Percentiles rank a stretch among this genome's conserved stretches.
phyloP scores from a whole-genome alignment of 2,888 invertebrate species.

The Drosophila sordidula region DNA sequence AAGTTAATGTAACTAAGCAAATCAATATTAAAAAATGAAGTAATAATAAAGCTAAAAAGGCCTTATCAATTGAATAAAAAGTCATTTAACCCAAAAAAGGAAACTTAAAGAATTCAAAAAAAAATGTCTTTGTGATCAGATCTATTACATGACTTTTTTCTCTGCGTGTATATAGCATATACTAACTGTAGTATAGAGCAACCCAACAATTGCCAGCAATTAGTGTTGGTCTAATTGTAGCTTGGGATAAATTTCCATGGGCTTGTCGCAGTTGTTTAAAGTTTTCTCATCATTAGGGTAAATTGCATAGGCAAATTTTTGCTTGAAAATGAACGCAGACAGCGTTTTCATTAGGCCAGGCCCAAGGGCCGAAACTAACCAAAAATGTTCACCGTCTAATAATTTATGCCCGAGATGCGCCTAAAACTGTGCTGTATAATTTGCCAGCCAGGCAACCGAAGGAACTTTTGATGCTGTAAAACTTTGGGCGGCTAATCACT shows the following conservation, averaged over 20 bases:
- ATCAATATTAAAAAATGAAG: no score
- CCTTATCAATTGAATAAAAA: no score
- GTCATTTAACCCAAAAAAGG: no score
- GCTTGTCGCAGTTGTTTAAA: constrained; percentile 17
- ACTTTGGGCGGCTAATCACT: constrained; percentile 68
- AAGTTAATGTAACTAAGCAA: no score
- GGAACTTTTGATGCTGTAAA: constrained; percentile 62
- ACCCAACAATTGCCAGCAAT: constrained; percentile 47
- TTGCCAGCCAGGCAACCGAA: constrained; percentile 22
- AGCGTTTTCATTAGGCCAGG: constrained; percentile 40
- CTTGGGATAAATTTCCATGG: constrained; percentile 20
- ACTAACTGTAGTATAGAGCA: background rate
- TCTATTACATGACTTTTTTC: background rate
- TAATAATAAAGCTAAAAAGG: no score
- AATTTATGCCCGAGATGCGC: constrained; percentile 62
- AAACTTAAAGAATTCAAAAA: no score
- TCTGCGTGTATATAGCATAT: constrained; percentile 7
- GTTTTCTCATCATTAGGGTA: constrained; percentile 41
- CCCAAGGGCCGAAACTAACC: constrained; percentile 21
- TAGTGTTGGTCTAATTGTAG: constrained; percentile 47
- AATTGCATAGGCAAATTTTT: constrained; percentile 50
- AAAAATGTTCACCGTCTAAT: constrained; percentile 30
- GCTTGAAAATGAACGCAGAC: constrained; percentile 33
- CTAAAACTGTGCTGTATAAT: constrained; percentile 48
- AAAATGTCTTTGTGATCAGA: no score